Percentiles rank a stretch among this genome's conserved stretches.
phyloP scores from a whole-genome alignment of 2,113 vertebrate genomes.

The Rhinogobius similis region DNA sequence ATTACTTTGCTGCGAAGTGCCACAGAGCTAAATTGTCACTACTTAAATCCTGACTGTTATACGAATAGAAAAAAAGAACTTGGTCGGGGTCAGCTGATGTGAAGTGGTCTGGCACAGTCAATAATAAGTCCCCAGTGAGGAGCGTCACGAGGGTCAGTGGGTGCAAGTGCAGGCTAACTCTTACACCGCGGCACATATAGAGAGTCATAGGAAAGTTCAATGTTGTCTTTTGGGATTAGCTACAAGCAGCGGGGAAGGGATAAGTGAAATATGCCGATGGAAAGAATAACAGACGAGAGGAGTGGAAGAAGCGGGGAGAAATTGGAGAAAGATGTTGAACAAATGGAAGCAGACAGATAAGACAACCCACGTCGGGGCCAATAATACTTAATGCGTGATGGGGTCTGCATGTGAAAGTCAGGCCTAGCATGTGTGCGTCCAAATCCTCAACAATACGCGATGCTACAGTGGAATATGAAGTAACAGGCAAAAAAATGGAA shows the following conservation, averaged over 20 bases:
- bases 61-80: slow-evolving; percentile 32
- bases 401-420: slow-evolving; percentile 5
- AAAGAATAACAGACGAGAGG: slow-evolving; percentile 25
- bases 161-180: slow-evolving; percentile 23
- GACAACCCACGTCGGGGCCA: slow-evolving; percentile 19
- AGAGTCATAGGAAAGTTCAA: slow-evolving; percentile 16
- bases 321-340: slow-evolving; percentile 9
- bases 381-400: slow-evolving; percentile 19
- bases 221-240: slow-evolving; percentile 30
- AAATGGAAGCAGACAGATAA: slow-evolving; percentile 22
- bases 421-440: background rate
- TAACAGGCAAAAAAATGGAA: background rate
- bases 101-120: slow-evolving; percentile 48
- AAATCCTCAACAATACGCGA: background rate
- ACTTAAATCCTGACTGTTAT: slow-evolving; percentile 25
- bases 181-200: background rate
- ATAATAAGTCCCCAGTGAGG: slow-evolving; percentile 52
- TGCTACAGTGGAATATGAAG: background rate
- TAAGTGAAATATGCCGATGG: slow-evolving; percentile 22
- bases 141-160: slow-evolving; percentile 54
- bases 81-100: slow-evolving; percentile 50
- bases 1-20: too few species aligned
- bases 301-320: background rate
- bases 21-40: too few species aligned
- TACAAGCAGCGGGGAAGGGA: slow-evolving; percentile 25